Base-by-base conservation (phyloP, 2,797 vertebrate genomes). In the Gila robusta region DNA sequence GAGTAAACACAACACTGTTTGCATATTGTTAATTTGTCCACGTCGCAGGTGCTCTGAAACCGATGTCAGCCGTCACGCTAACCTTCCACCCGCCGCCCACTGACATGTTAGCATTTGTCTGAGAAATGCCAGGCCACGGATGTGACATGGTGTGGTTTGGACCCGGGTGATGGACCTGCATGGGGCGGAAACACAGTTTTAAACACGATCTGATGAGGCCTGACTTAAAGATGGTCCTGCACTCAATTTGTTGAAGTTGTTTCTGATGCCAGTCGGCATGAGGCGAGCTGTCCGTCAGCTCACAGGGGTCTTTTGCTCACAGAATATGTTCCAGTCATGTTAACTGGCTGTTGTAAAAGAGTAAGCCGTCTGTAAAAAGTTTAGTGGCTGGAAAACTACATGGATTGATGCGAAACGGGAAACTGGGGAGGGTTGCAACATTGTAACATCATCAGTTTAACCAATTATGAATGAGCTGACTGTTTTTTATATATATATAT, bases 101-200 rank as follows among this genome's bases (percentile, higher is more conserved):
- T 93, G 95, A 94, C 94, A 94, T 91, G 88, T 91, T 94, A 94
- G 91, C 95, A 96, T 95, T 95, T 96, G 94, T 96, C 94, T 94
- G 89, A 84, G 94, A 95, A 95, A 96, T 94, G 94, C 91, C 94
- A 95, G 92, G 92, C 93, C 93, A 92, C 87, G 89, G 93, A 95
- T 91, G 83, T 93, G 94, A 95, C 94, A 94, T 88, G 87, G 92
- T 91, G 83, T 91, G 93, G 93, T 62, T 74, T 52, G 26, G 47
- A 85, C 26, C 54, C 23, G 54, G 79, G 74, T 56, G 80, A 89
- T 37, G 49, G 64, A 71, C 35, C 44, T 16, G 67, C 77, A 39
- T 70, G 37, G 54, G 44, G 73, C 64, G 78, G 26, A 16, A 16
- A 16, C 12, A 16, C 47, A 0, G 39, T 3, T 44, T 44, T 44